Base-by-base conservation (phyloP, 1,140 invertebrate species). In the Drosophila fuyamai region DNA sequence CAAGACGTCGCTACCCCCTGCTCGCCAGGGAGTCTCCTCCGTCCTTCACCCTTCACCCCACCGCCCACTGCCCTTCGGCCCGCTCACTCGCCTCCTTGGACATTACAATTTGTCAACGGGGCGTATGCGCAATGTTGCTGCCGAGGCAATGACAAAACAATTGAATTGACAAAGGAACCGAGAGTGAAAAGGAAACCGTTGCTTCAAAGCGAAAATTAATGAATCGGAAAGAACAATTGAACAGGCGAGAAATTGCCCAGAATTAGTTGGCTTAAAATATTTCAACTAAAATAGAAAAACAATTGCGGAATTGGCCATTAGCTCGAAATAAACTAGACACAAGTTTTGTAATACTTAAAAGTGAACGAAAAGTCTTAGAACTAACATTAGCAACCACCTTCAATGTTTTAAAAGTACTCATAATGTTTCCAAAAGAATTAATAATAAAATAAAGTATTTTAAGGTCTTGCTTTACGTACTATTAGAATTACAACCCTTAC, bases 121-220 rank as follows among this genome's bases (percentile, higher is more conserved):
- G 72, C 79, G 79, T 81, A 81, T 81, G 72, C 65, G 79, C 73
- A 81, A 81, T 76, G 57, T 50, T 40, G 59, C 27, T 18, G 13
- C 44, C 32, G 35, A 27, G 47, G 47, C 70, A 44, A 56, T 55
- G 23, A 53, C 50, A 79, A 79, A 78, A 63, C 55, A 72, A 58
- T 79, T 59, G 27, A 65, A 71, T 44, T 48, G 55, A 70, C 44
- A 61, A 70, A 47, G 73, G 56, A 60, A 70, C 35, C 16, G 48
- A 55, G 72, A 78, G n/a, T 71, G 67, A 70, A 77, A 68, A 66
- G 62, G 71, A 66, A 76, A 75, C 65, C 63, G 46, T 35, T 27
- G 63, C 61, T 65, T 66, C 73, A 67, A 76, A 68, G 73, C 46
- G 35, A 68, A 51, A 71, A 44, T 71, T 57, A 78, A 71, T 78